These are phyloP conservation scores for Rhopalosiphum nymphaeae DNA, from an alignment of 2,888 invertebrate genomes.

Conservation along the genomic window DNA sequence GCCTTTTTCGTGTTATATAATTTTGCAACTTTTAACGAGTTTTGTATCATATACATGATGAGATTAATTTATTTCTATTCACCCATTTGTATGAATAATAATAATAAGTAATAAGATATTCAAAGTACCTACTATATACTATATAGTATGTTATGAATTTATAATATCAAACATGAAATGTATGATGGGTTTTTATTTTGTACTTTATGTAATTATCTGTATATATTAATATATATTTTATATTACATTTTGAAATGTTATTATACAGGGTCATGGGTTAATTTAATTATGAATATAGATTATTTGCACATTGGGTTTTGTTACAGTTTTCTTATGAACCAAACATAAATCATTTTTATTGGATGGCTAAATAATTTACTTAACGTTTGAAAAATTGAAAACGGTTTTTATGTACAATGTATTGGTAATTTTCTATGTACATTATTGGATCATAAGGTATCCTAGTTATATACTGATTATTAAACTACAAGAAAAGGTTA, in stretches of 20 bases:
- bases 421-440: neutral
- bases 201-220: neutral
- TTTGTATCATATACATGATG: neutral
- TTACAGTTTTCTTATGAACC: neutral
- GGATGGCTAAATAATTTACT: neutral
- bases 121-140: neutral
- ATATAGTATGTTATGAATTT: neutral
- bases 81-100: neutral
- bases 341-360: neutral
- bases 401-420: neutral
- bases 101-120: neutral
- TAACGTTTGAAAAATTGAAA: neutral
- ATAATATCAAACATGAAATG: neutral
- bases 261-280: neutral
- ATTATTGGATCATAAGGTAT: neutral
- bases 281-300: neutral
- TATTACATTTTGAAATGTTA: neutral
- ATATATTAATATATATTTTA: neutral
- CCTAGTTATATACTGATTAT: neutral
- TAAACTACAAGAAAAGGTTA: neutral
- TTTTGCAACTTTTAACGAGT: slow-evolving; percentile 29
- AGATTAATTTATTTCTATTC: slow-evolving; percentile 2
- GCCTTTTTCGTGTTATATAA: neutral
- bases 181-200: neutral
- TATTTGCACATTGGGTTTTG: neutral